These are phyloP conservation scores for Bergia sp. DNA, from an alignment of 92 coral and sea anemone species.

Conservation along the genomic window DNA sequence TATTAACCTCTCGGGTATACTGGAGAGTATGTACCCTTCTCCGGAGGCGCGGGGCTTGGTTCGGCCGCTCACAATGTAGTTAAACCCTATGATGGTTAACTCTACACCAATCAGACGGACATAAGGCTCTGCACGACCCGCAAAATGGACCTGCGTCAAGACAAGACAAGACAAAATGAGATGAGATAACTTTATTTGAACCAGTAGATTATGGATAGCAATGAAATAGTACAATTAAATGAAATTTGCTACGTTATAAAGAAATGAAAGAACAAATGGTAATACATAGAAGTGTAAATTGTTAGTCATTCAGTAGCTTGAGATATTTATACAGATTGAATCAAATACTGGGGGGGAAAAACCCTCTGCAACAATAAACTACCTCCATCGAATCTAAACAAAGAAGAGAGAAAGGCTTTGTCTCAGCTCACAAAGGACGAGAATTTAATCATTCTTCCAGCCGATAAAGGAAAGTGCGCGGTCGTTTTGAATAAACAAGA, in stretches of 20 bases:
- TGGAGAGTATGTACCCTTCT: slow-evolving; percentile 46
- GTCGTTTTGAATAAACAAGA: no score
- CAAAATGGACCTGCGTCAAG: slow-evolving; percentile 22
- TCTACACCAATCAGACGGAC: slow-evolving; percentile 36
- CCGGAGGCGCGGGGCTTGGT: slow-evolving; percentile 40
- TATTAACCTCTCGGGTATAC: slow-evolving; percentile 45
- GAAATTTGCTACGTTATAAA: not conserved
- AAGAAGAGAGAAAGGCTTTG: no score
- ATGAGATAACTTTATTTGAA: not conserved
- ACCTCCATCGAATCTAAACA: no score
- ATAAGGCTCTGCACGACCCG: slow-evolving; percentile 31
- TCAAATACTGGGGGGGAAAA: no score
- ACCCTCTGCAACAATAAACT: no score
- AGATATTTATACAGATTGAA: no score
- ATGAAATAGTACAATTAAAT: no score
- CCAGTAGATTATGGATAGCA: not conserved
- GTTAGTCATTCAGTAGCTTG: no score
- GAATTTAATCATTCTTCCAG: no score
- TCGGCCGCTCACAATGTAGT: slow-evolving; percentile 40
- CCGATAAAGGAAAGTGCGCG: no score
- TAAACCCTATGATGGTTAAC: slow-evolving; percentile 23
- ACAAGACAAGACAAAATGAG: not conserved
- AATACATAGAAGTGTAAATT: no score
- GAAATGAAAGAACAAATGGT: not conserved
- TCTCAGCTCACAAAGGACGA: no score